phyloP scores from a whole-genome alignment of 2,888 invertebrate species.

The Oligia fasciuncula region DNA sequence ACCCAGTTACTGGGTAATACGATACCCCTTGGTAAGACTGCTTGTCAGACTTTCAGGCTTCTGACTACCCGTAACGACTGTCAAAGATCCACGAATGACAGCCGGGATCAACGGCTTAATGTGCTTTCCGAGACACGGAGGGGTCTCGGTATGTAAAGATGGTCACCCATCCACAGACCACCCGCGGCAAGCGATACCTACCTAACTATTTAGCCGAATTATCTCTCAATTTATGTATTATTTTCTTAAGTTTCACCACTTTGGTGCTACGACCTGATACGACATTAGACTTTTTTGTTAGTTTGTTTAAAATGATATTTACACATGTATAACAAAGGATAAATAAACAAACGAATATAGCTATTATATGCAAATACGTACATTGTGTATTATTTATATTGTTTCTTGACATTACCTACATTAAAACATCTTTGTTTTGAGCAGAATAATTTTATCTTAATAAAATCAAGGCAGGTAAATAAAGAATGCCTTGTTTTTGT shows the following conservation, averaged over 20 bases:
- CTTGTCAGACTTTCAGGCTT: too few relatives aligned
- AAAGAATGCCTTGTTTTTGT: background rate
- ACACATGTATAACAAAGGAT: background rate
- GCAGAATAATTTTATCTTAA: background rate
- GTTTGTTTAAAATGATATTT: background rate
- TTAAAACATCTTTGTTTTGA: background rate
- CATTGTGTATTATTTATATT: background rate
- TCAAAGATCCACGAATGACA: too few relatives aligned
- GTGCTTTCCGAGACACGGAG: too few relatives aligned
- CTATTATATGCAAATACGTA: background rate
- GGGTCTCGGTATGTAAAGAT: too few relatives aligned
- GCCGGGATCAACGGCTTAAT: too few relatives aligned
- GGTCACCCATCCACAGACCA: too few relatives aligned
- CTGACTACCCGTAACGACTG: too few relatives aligned
- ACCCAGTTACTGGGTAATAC: too few relatives aligned
- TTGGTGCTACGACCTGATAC: background rate
- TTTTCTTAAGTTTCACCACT: background rate
- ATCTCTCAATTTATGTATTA: background rate
- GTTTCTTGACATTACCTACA: background rate
- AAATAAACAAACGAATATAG: conserved; percentile 4
- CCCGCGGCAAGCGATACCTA: too few relatives aligned
- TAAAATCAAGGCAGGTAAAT: conserved; percentile 13
- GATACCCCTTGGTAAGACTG: too few relatives aligned
- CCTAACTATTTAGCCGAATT: background rate
- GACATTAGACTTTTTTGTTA: background rate